Base-by-base conservation (phyloP, 2,797 vertebrate species). In the Lacerta bilineata region DNA sequence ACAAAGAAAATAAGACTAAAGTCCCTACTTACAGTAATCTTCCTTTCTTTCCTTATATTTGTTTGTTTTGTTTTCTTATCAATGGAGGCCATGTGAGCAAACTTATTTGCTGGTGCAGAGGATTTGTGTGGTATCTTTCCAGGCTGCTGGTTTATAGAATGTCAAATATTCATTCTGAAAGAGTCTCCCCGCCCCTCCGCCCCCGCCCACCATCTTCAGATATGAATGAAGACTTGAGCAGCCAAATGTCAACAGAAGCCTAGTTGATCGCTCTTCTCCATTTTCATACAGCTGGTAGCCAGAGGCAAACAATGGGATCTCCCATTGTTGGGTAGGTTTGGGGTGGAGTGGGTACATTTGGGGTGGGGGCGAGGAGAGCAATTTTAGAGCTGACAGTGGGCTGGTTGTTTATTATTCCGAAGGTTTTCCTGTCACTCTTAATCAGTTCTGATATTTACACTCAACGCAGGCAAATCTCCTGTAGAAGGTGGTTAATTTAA, bases 81-180 rank as follows among this genome's bases (percentile, higher is more conserved):
- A 94, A 20, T 36, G 41, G 89, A 90, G 93, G 80, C 55, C 2
- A 0, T 92, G 89, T 93, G 91, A 96, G 86, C 83, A 90, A 75
- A 94, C 75, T 90, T 94, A 69, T 46, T 92, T 93, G 87, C 80
- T 3, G 79, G 93, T 86, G 87, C 90, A 84, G 87, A 86, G 90
- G 82, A 93, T 94, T 91, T 93, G 83, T 94, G 91, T 91, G 95
- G 88, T 93, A 90, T 95, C 94, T 95, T 96, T 96, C 89, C 91
- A 93, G 94, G 95, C 93, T 95, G 92, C 8, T 86, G 92, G 90
- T 94, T 74, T 96, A 96, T 79, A 92, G 96, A 96, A 96, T 96
- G 95, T 94, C 96, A 97, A 92, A 93, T 95, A 95, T 97, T 94
- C 95, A 97, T 96, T 97, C 97, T 96, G 96, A 97, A 95, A 93